Evolutionary conservation across 2,888 invertebrate species (phyloP).

Genomic region (Thymelicus sylvestris): DNA sequence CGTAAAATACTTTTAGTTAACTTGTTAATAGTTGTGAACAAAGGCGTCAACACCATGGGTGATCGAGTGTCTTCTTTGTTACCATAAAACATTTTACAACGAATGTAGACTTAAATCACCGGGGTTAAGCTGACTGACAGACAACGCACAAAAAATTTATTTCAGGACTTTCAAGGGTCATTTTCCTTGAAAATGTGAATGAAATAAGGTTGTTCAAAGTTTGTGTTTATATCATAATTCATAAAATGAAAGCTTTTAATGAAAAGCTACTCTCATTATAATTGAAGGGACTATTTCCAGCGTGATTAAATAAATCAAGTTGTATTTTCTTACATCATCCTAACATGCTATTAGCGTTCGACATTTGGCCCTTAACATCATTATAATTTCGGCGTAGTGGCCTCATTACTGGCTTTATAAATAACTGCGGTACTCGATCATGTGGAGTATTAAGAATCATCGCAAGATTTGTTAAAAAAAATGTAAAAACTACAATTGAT

Average conservation of each 20-base stretch:
- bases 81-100: background rate
- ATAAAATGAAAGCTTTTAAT: no score
- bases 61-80: no score
- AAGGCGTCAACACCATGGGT: no score
- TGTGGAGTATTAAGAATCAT: slow-evolving; percentile 4
- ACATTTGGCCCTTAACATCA: slow-evolving; percentile 34
- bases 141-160: no score
- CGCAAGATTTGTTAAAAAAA: background rate
- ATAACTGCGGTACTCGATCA: slow-evolving; percentile 20
- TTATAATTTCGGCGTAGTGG: slow-evolving; percentile 30
- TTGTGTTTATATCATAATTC: no score
- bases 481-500: background rate
- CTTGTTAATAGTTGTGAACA: no score
- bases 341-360: slow-evolving; percentile 25
- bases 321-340: slow-evolving; percentile 21
- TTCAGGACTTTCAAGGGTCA: no score
- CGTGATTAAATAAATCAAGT: slow-evolving; percentile 25
- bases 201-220: no score
- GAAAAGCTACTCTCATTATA: background rate
- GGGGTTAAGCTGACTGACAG: no score
- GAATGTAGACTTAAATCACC: no score
- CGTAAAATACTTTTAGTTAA: no score
- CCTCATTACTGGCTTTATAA: slow-evolving; percentile 31
- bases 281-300: background rate
- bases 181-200: no score